These are phyloP conservation scores for Sebastes iracundus DNA, from an alignment of 2,797 vertebrate species.

Conservation along the genomic window DNA sequence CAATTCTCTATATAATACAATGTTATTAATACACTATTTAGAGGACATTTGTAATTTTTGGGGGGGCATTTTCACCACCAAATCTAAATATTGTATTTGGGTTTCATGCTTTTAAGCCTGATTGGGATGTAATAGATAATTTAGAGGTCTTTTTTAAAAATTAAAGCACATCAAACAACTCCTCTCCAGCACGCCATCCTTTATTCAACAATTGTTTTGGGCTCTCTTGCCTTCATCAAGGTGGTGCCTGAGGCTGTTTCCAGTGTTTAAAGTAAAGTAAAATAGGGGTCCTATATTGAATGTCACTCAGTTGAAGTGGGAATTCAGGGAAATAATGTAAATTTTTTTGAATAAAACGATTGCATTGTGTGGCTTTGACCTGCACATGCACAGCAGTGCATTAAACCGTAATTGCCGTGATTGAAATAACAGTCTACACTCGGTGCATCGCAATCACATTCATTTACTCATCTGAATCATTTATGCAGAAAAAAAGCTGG, in stretches of 20 bases:
- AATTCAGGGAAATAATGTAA: neutral
- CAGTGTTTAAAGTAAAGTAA: neutral
- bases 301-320: neutral
- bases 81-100: neutral
- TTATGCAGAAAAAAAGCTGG: conserved; percentile 1
- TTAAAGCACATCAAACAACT: neutral
- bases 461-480: conserved; percentile 7
- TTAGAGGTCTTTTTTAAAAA: neutral
- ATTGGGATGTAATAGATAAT: neutral
- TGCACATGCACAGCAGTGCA: neutral
- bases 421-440: neutral
- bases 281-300: neutral
- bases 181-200: neutral
- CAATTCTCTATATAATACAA: neutral
- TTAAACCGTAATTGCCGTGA: neutral
- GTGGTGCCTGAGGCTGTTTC: neutral
- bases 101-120: neutral
- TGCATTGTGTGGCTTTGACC: neutral
- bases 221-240: neutral
- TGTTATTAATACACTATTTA: neutral
- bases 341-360: neutral
- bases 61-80: neutral
- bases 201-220: neutral
- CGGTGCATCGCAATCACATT: neutral
- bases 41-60: neutral